A percentile compares a stretch with the other conserved stretches of the same genome.
Evolutionary conservation across 2,888 invertebrate genomes (phyloP).

Genomic region (Lathronympha strigana): DNA sequence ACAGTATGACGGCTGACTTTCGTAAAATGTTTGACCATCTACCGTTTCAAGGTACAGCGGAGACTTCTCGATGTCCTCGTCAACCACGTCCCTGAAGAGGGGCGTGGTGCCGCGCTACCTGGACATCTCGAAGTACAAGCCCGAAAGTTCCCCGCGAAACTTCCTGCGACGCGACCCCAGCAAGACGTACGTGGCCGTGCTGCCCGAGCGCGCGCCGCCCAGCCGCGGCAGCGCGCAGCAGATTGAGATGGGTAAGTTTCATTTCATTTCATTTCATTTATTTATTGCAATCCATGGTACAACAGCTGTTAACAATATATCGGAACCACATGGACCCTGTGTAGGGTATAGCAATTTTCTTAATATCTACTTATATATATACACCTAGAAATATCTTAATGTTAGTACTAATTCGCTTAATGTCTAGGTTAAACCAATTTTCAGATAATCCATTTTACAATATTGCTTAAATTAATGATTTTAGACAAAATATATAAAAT

Average conservation of each 20-base stretch:
- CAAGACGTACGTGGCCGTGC: conserved; percentile 75
- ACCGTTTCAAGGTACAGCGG: conserved; percentile 71
- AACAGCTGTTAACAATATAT: background rate
- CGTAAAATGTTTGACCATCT: background rate
- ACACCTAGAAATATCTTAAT: too few relatives aligned
- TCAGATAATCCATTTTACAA: too few relatives aligned
- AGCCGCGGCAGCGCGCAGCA: conserved; percentile 45
- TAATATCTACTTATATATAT: too few relatives aligned
- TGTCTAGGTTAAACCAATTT: too few relatives aligned
- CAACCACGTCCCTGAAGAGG: conserved; percentile 71
- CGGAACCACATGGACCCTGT: too few relatives aligned
- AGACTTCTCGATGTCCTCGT: conserved; percentile 80
- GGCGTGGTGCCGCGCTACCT: conserved; percentile 79
- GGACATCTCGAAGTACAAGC: conserved; percentile 86
- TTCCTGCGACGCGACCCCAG: conserved; percentile 84
- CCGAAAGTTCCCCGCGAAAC: conserved; percentile 73
- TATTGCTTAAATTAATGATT: too few relatives aligned
- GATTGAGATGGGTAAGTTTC: conserved; percentile 6
- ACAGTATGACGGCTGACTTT: too few relatives aligned
- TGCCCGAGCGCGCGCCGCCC: conserved; percentile 54
- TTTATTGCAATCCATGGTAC: too few relatives aligned
- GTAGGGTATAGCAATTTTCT: too few relatives aligned
- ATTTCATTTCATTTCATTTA: too few relatives aligned
- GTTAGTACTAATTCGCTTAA: too few relatives aligned
- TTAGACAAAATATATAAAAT: too few relatives aligned